Percentiles rank a stretch among this genome's conserved stretches.
Conservation (phyloP, 2,797 vertebrate genomes). For the Petrocephalus sullivani region DNA sequence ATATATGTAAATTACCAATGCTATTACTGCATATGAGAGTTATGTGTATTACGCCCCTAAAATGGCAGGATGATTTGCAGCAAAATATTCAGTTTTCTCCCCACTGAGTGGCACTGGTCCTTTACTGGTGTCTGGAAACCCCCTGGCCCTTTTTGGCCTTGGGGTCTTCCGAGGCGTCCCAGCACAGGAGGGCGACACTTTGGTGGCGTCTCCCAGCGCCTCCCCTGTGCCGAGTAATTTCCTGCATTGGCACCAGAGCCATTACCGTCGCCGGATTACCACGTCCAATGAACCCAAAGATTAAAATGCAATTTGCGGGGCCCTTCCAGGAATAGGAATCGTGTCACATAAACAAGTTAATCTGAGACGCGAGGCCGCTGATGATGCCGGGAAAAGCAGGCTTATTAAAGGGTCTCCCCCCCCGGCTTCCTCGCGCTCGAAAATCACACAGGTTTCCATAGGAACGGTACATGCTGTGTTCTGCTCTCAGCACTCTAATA, state of each 20-base stretch:
- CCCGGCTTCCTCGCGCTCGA: neutral
- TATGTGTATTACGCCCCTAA: neutral
- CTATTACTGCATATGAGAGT: neutral
- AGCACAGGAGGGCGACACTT: neutral
- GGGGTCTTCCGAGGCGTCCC: neutral
- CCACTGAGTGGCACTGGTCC: neutral
- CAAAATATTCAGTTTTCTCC: neutral
- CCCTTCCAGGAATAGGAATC: constrained; percentile 43
- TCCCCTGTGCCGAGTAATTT: neutral
- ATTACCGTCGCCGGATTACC: constrained; percentile 56
- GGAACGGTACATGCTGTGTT: constrained; percentile 9
- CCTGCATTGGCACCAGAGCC: constrained; percentile 56
- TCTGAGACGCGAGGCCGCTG: constrained; percentile 31
- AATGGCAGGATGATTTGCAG: neutral
- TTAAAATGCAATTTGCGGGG: constrained; percentile 48
- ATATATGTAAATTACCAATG: constrained; percentile 3
- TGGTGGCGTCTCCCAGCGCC: neutral
- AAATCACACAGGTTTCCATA: constrained; percentile 6
- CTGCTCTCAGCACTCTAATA: constrained; percentile 9
- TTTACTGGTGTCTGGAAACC: neutral
- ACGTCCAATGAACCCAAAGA: constrained; percentile 56
- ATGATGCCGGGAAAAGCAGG: neutral
- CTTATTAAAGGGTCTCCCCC: constrained; percentile 10
- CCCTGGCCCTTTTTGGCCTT: neutral
- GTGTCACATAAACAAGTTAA: constrained; percentile 45